These are phyloP conservation scores for Drosophila parabipectinata DNA, from an alignment of 1,140 invertebrate genomes.

Conservation along the genomic window DNA sequence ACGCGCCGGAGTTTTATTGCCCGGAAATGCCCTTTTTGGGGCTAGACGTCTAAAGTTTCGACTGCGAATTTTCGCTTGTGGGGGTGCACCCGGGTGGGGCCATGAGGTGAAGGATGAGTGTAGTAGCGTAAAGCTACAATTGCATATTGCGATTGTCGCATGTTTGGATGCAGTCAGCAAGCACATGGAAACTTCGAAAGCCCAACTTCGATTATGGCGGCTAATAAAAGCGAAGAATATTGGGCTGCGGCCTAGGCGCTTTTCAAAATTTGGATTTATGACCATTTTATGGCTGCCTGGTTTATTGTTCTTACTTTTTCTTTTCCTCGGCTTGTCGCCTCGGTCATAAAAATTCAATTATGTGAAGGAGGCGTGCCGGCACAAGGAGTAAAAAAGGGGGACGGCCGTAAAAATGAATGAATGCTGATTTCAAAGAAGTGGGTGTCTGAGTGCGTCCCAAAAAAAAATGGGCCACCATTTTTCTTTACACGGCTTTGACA, in stretches of 20 bases:
- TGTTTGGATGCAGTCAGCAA: slow-evolving; percentile 63
- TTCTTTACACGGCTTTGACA: slow-evolving; percentile 55
- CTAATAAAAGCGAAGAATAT: slow-evolving; percentile 54
- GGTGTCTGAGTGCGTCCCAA: slow-evolving; percentile 18
- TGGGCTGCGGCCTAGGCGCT: slow-evolving; percentile 43
- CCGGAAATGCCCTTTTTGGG: slow-evolving; percentile 62
- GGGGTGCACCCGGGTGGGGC: not conserved
- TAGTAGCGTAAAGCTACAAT: slow-evolving; percentile 7
- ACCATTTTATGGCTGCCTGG: slow-evolving; percentile 59
- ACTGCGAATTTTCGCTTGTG: not conserved
- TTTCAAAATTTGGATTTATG: slow-evolving; percentile 48
- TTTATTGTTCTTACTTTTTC: slow-evolving; percentile 42
- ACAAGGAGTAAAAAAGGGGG: slow-evolving; percentile 18
- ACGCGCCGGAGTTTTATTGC: slow-evolving; percentile 71
- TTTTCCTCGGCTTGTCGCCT: slow-evolving; percentile 36
- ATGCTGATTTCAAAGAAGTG: slow-evolving; percentile 43
- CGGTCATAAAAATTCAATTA: slow-evolving; percentile 78
- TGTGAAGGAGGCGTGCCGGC: slow-evolving; percentile 39
- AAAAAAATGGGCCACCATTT: slow-evolving; percentile 52
- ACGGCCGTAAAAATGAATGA: slow-evolving; percentile 44
- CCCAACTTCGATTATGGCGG: slow-evolving; percentile 72
- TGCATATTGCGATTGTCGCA: slow-evolving; percentile 60
- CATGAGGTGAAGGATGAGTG: not conserved
- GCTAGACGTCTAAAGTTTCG: slow-evolving; percentile 53
- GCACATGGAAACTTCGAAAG: slow-evolving; percentile 30